Evolutionary conservation across 1,140 invertebrate species (phyloP).

Genomic region (Drosophila jambulina): DNA sequence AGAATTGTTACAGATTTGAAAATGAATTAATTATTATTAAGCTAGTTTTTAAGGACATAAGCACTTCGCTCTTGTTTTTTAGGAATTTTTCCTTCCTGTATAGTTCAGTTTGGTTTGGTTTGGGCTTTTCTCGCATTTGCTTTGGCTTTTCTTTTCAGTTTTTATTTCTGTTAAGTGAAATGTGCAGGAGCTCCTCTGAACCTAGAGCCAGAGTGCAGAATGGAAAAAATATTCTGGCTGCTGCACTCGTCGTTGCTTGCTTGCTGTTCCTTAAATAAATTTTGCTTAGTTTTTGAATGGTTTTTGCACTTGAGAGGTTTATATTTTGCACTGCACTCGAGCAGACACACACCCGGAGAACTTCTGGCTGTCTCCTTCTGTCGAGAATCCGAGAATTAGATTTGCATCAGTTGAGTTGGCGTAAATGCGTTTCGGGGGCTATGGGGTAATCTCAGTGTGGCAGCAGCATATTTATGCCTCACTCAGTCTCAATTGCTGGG

Average conservation of each 20-base stretch:
- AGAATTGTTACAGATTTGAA: no score
- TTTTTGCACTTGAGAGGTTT: constrained; percentile 83
- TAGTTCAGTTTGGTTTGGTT: constrained; percentile 59
- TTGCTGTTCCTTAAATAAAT: constrained; percentile 79
- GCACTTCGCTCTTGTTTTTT: background rate
- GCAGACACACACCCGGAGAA: constrained; percentile 16
- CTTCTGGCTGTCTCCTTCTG: constrained; percentile 22
- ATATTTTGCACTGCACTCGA: constrained; percentile 65
- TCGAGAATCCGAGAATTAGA: constrained; percentile 65
- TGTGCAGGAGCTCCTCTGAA: constrained; percentile 56
- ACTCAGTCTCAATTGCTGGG: constrained; percentile 64
- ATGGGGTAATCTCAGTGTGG: constrained; percentile 77
- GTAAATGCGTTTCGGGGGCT: constrained; percentile 79
- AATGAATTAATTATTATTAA: background rate
- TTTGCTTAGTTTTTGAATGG: constrained; percentile 83
- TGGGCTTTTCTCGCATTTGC: constrained; percentile 79
- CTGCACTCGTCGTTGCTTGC: constrained; percentile 20
- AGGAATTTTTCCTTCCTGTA: constrained; percentile 15
- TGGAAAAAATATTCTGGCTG: constrained; percentile 49
- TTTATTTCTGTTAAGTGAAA: constrained; percentile 81
- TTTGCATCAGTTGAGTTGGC: constrained; percentile 83
- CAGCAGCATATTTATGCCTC: constrained; percentile 69
- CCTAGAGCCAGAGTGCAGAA: constrained; percentile 22
- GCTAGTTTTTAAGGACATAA: background rate
- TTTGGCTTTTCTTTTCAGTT: constrained; percentile 83